phyloP scores from a whole-genome alignment of 2,113 vertebrate species.

The Lampris incognitus region DNA sequence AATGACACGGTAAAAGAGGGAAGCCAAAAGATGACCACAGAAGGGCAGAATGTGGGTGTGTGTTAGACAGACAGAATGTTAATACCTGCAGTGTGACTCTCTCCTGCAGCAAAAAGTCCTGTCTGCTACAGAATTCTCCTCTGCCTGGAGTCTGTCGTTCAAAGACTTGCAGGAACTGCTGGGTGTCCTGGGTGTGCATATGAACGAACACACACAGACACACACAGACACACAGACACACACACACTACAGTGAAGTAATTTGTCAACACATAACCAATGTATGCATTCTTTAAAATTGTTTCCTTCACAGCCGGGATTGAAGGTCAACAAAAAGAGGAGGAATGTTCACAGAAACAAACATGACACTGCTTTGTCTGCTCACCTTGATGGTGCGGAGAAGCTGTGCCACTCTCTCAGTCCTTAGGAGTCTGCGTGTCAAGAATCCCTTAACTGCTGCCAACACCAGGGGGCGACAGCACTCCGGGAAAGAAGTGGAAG shows the following conservation, averaged over 20 bases:
- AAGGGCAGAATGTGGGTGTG: constrained; percentile 27
- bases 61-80: not conserved
- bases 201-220: not conserved
- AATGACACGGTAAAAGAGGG: not conserved
- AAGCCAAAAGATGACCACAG: constrained; percentile 32
- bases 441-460: constrained; percentile 76
- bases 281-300: no score
- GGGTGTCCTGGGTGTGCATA: constrained; percentile 70
- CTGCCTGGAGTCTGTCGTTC: constrained; percentile 53
- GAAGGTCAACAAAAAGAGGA: not conserved
- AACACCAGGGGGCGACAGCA: constrained; percentile 74
- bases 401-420: constrained; percentile 77
- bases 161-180: constrained; percentile 69
- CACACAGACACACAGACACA: constrained; percentile 11
- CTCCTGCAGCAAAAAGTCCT: constrained; percentile 74
- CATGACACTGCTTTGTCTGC: constrained; percentile 10
- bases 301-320: no score
- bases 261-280: constrained; percentile 2
- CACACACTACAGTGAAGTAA: constrained; percentile 18
- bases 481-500: constrained; percentile 29
- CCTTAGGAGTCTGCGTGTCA: constrained; percentile 78
- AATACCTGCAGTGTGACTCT: constrained; percentile 79
- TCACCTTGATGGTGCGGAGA: constrained; percentile 77
- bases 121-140: constrained; percentile 59
- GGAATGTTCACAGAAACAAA: constrained; percentile 11